Percentiles rank a stretch among this genome's conserved stretches.
These are phyloP conservation scores for Drosophila testacea DNA, from an alignment of 2,888 invertebrate species.

Conservation along the genomic window DNA sequence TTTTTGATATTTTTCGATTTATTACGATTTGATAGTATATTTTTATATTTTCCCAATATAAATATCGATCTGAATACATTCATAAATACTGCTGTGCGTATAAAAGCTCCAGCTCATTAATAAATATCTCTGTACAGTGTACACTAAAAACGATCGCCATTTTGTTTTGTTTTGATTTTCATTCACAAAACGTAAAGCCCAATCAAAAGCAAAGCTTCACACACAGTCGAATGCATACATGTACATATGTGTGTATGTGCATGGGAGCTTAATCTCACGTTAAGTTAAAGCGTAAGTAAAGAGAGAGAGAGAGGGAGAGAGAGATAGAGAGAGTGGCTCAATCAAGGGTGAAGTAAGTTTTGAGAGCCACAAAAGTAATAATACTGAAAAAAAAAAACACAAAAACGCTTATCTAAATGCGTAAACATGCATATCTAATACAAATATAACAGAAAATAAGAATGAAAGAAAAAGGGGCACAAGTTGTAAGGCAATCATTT, in stretches of 20 bases:
- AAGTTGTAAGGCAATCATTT: slow-evolving; percentile 43
- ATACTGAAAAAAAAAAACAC: background rate
- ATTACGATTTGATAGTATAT: too few species aligned
- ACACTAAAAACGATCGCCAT: slow-evolving; percentile 33
- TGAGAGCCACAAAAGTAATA: slow-evolving; percentile 18
- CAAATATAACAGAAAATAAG: slow-evolving; percentile 27
- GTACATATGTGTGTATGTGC: background rate
- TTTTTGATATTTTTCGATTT: too few species aligned
- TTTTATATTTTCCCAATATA: too few species aligned
- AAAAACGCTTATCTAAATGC: slow-evolving; percentile 45
- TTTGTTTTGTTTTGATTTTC: slow-evolving; percentile 42
- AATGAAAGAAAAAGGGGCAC: slow-evolving; percentile 8
- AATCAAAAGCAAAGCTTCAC: slow-evolving; percentile 40
- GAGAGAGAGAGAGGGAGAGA: background rate
- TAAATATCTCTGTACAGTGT: slow-evolving; percentile 1
- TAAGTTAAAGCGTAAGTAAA: slow-evolving; percentile 21
- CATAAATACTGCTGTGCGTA: background rate
- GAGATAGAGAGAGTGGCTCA: background rate
- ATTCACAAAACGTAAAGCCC: slow-evolving; percentile 47
- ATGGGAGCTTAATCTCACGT: slow-evolving; percentile 1
- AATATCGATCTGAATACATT: too few species aligned
- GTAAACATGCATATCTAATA: slow-evolving; percentile 53
- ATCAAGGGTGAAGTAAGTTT: slow-evolving; percentile 16
- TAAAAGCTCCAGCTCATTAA: slow-evolving; percentile 15
- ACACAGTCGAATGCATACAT: slow-evolving; percentile 1